A percentile compares a stretch with the other conserved stretches of the same genome.
Conservation (phyloP, 2,888 invertebrate species). For the Tenthredo livida region DNA sequence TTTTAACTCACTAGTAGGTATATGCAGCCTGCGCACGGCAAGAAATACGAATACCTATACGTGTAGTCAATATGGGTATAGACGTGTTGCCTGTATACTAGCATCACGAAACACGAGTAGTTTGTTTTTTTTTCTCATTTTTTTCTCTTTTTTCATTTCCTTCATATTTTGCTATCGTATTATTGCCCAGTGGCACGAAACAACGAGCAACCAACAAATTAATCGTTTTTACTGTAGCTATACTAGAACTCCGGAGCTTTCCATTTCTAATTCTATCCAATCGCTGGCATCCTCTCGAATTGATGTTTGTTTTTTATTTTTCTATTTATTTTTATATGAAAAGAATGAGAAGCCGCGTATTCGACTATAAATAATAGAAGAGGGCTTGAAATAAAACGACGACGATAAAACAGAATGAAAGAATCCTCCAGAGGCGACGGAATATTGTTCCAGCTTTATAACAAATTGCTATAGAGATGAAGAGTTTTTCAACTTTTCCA, state of each 20-base stretch:
- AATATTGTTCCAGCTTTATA: conserved; percentile 19
- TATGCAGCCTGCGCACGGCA: no score
- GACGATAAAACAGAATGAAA: neutral
- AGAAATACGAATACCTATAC: neutral
- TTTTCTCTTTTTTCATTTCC: neutral
- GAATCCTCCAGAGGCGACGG: neutral
- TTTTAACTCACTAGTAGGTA: conserved; percentile 2
- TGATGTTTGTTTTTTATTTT: neutral
- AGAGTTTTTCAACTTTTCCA: conserved; percentile 10
- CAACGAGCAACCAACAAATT: conserved; percentile 28
- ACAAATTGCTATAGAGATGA: conserved; percentile 11
- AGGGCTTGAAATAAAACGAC: conserved; percentile 15
- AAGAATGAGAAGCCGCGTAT: conserved; percentile 5
- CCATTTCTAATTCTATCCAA: conserved; percentile 24
- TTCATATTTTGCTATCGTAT: conserved; percentile 25
- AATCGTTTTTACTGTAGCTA: conserved; percentile 18
- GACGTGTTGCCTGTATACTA: neutral
- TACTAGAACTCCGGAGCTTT: neutral
- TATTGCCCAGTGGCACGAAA: conserved; percentile 48
- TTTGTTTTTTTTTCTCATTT: neutral
- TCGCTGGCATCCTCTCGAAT: neutral
- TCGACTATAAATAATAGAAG: conserved; percentile 12
- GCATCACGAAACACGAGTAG: conserved; percentile 16
- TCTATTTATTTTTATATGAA: neutral
- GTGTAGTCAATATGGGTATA: neutral